Base-by-base conservation (phyloP, 2,888 invertebrate genomes). In the Orchesella flavescens region DNA sequence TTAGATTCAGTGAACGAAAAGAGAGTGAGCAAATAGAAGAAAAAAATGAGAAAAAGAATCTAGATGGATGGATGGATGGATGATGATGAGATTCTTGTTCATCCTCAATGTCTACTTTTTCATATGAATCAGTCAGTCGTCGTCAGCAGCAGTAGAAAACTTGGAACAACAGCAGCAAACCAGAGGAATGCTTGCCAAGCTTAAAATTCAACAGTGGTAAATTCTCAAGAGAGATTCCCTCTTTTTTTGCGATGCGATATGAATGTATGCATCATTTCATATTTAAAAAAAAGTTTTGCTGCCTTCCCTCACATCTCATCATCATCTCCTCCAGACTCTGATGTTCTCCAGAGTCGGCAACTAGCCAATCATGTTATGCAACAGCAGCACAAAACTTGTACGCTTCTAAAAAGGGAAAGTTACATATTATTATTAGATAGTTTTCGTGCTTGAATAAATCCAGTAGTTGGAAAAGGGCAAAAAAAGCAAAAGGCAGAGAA, bases 121-220 rank as follows among this genome's bases (percentile, higher is more conserved):
- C 44, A 15, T 66, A 44, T 10, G 66, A 66, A 66, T n/a, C 66
- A 17, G 21, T 59, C n/a, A 17, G n/a, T 10, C 9, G 57, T 57
- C 24, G 43, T 61, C 68, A 53, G n/a, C 49, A 59, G 59, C 17
- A 59, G 4, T 5, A 57, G 57, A 57, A 59, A 59, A 59, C 12
- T 59, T 9, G 19, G 59, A 59, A 34, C 34, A 34, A 34, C 34
- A 34, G 19, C 10, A 4, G 57, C 5, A 21, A 59, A 23, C 19
- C 9, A 59, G 13, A 15, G 46, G 57, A 69, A 59, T 49, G 77
- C 77, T 77, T 77, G 77, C 68, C 77, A 77, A 77, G 69, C 59
- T 77, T 68, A 77, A 77, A 77, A 77, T 77, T 77, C 77, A 77
- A 68, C 59, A 43, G 63, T 69, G 68, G 71, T 63, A 61, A 78